phyloP scores from a whole-genome alignment of 2,797 vertebrate genomes.

The Graptemys geographica region DNA sequence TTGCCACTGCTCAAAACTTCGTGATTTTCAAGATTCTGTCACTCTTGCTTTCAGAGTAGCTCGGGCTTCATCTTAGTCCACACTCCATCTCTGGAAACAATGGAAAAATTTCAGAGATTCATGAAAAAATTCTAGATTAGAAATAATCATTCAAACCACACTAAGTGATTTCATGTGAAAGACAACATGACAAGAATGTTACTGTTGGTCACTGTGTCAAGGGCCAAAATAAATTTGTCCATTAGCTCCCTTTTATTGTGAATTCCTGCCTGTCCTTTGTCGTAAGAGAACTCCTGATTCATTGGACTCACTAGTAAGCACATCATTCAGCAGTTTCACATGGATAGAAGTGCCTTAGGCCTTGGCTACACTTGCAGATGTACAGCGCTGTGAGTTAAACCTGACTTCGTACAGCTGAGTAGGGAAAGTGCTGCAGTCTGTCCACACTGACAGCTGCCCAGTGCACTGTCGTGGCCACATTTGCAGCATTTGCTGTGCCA shows the following conservation, averaged over 20 bases:
- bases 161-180: not conserved
- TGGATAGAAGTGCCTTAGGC: rapidly evolving
- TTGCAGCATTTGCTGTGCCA: too few relatives aligned
- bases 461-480: too few relatives aligned
- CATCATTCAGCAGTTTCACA: not conserved
- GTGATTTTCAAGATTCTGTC: not conserved
- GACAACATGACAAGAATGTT: not conserved
- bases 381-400: too few relatives aligned
- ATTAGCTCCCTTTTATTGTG: not conserved
- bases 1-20: not conserved
- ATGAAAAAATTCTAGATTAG: not conserved
- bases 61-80: not conserved
- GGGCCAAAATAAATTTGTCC: not conserved
- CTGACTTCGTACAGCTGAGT: too few relatives aligned
- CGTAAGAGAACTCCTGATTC: not conserved
- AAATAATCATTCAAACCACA: not conserved
- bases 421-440: too few relatives aligned
- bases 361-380: too few relatives aligned
- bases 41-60: not conserved
- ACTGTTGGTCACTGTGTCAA: not conserved
- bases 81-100: not conserved
- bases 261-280: not conserved
- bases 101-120: not conserved
- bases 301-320: not conserved
- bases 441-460: too few relatives aligned